Evolutionary conservation across 2,797 vertebrate species (phyloP).

Genomic region (Schizothorax lantsangensis): DNA sequence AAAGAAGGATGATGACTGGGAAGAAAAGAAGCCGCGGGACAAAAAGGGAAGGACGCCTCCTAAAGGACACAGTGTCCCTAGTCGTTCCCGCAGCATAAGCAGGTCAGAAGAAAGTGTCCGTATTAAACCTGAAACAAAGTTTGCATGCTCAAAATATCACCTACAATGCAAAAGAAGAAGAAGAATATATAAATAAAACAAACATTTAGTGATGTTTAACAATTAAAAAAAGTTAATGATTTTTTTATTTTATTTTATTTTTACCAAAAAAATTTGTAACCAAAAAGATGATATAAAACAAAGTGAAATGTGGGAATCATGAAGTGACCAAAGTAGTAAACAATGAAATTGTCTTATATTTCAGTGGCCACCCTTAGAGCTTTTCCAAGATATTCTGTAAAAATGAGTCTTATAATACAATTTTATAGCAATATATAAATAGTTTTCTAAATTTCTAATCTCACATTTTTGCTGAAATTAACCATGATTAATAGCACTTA

Average conservation of each 20-base stretch:
- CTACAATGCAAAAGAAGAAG: neutral
- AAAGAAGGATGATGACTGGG: conserved; percentile 75
- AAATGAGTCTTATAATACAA: neutral
- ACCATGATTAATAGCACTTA: too few species aligned
- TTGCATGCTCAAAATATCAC: neutral
- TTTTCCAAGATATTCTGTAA: neutral
- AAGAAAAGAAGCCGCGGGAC: conserved; percentile 77
- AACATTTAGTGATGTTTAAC: neutral
- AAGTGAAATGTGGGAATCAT: neutral
- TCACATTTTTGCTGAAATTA: too few species aligned
- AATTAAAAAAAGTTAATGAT: neutral
- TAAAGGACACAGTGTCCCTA: conserved; percentile 79
- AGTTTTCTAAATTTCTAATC: too few species aligned
- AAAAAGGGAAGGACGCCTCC: conserved; percentile 81
- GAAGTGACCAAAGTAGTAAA: neutral
- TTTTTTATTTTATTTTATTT: neutral
- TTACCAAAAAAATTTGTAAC: too few species aligned
- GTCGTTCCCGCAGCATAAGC: conserved; percentile 84
- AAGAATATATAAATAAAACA: neutral
- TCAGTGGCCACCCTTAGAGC: neutral
- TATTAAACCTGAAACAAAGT: neutral
- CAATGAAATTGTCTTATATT: neutral
- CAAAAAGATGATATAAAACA: too few species aligned
- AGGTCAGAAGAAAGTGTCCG: conserved; percentile 72
- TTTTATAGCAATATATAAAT: neutral